phyloP scores from a whole-genome alignment of 2,113 vertebrate species.

The Gallinago media region DNA sequence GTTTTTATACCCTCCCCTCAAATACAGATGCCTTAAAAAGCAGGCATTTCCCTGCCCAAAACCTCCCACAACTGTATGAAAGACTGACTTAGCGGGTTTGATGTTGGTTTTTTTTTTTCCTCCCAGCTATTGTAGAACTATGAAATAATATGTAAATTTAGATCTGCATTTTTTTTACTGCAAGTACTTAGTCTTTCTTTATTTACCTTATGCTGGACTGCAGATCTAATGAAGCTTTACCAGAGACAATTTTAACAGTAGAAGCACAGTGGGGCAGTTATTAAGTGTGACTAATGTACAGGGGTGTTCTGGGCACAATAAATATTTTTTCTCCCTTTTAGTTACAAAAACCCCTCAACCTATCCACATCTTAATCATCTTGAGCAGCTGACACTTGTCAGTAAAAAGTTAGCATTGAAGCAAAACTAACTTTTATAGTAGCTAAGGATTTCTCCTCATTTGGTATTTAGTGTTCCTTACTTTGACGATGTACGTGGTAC shows the following conservation, averaged over 20 bases:
- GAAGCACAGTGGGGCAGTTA: not conserved
- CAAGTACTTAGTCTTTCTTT: not conserved
- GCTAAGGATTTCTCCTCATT: not conserved
- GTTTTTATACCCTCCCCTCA: not conserved
- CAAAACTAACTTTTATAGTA: not conserved
- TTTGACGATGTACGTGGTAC: not conserved
- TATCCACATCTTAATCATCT: accelerated
- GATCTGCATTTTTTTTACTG: not conserved
- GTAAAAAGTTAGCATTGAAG: not conserved
- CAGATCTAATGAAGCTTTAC: not conserved
- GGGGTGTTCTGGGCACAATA: not conserved
- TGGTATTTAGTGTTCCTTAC: not conserved
- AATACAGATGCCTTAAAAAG: not conserved
- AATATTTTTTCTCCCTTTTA: not conserved
- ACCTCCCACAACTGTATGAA: not conserved
- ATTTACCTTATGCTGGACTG: not conserved
- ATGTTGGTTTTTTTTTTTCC: accelerated
- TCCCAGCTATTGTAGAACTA: not conserved
- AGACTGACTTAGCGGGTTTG: not conserved
- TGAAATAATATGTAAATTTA: not conserved
- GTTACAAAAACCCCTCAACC: not conserved
- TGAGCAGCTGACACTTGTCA: not conserved
- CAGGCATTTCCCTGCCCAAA: not conserved
- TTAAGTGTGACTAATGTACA: not conserved
- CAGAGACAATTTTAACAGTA: not conserved